Conservation (phyloP, 1,140 invertebrate genomes). For the Bombus confusus region DNA sequence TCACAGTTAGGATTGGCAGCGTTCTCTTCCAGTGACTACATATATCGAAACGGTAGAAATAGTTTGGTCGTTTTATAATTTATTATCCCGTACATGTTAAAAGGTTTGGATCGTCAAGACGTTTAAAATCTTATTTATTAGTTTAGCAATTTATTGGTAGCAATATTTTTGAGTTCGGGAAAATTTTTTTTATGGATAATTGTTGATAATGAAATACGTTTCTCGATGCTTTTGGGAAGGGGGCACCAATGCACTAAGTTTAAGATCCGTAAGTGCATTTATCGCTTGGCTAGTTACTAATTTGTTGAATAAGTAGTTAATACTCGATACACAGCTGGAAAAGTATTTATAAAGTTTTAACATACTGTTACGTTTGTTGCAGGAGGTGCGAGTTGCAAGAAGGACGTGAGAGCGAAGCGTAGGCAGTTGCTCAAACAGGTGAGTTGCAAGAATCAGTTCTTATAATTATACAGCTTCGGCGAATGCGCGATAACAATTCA, state of each 20-base stretch:
- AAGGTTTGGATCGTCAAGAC: not conserved
- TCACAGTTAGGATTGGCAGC: not conserved
- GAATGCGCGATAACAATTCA: too few species aligned
- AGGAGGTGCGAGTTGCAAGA: conserved; percentile 5
- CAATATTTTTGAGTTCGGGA: not conserved
- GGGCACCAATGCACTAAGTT: too few species aligned
- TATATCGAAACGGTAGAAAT: not conserved
- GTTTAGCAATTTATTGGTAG: not conserved
- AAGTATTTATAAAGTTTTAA: not conserved
- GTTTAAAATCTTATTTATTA: not conserved
- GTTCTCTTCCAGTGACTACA: not conserved
- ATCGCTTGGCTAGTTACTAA: too few species aligned
- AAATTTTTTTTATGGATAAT: not conserved
- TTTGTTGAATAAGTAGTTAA: too few species aligned
- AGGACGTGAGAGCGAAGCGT: conserved; percentile 6
- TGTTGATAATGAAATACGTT: not conserved
- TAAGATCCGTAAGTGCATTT: too few species aligned
- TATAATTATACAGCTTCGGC: not conserved
- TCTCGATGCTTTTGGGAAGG: not conserved
- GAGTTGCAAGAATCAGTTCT: not conserved
- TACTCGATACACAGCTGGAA: too few species aligned
- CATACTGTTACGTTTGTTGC: not conserved
- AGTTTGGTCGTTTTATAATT: not conserved
- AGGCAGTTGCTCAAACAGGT: conserved; percentile 37
- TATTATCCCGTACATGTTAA: not conserved